Base-by-base conservation (phyloP, 2,797 vertebrate species). In the Darevskia nairensis region DNA sequence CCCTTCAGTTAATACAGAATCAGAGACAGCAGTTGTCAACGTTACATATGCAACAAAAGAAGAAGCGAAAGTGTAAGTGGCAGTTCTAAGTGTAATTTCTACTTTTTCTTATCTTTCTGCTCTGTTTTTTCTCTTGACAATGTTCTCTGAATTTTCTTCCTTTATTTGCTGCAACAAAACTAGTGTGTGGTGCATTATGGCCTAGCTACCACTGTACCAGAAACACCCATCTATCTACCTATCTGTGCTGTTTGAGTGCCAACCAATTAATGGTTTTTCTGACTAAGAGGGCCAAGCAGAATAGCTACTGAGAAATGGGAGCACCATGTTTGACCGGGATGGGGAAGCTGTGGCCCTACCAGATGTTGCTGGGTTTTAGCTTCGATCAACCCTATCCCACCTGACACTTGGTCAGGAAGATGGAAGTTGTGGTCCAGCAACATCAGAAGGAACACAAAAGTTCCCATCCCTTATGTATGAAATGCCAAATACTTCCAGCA, bases 21-120 rank as follows among this genome's bases (percentile, higher is more conserved):
- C 98, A 93, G 98, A 99, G 97, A 98, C 98, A 90, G 98, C 98
- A 0, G 98, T 99, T 91, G 98, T 99, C 97, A 99, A 99, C 92
- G 98, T 99, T 92, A 99, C 98, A 0, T 99, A 98, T 44, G 94
- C 97, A 82, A 98, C 97, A 17, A 98, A 98, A 97, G 98, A 98
- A 88, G 98, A 99, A 96, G 98, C 98, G 92, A 99, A 99, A 98
- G 95, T 95, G 98, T 99, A 97, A 98, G 98, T 96, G 93, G 25
- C 2, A 15, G 23, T 92, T 46, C 10, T 11, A 75, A 86, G 35
- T 0, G 0, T 55, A 0, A 0, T 84, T 88, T 89, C 25, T 27
- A 25, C 17, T 1, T n/a, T 27, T 13, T n/a, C 23, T 25, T 29
- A 8, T 2, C 17, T 75, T 82, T 66, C n/a, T 41, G 0, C 3